A percentile compares a stretch with the other conserved stretches of the same genome.
phyloP scores from a whole-genome alignment of 2,797 vertebrate species.

The Megalops cyprinoides region DNA sequence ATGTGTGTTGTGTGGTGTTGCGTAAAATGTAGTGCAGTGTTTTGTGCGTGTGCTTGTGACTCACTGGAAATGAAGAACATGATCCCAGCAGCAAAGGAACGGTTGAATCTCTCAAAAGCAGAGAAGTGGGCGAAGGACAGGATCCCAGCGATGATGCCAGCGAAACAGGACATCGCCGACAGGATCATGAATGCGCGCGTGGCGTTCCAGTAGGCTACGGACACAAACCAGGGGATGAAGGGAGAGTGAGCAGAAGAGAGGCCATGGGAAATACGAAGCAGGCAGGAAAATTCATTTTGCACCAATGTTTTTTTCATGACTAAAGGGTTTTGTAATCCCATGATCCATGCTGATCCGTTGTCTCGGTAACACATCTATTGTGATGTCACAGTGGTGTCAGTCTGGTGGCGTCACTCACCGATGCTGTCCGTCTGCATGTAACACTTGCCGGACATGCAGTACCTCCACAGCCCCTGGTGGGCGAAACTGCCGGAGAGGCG shows the following conservation, averaged over 20 bases:
- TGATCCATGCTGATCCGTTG: background rate
- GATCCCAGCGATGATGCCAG: constrained; percentile 74
- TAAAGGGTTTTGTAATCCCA: background rate
- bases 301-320: background rate
- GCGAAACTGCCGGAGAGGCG: constrained; percentile 82
- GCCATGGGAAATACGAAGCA: background rate
- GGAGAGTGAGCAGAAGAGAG: background rate
- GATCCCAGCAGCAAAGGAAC: constrained; percentile 75
- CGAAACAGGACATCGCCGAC: constrained; percentile 73
- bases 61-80: constrained; percentile 79
- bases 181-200: constrained; percentile 82
- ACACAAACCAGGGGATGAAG: background rate
- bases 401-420: constrained; percentile 68
- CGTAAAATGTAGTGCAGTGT: no score
- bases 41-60: constrained; percentile 42
- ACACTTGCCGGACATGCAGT: constrained; percentile 85
- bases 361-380: background rate
- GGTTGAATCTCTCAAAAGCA: constrained; percentile 69
- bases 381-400: background rate
- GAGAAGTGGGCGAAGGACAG: constrained; percentile 78
- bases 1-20: no score
- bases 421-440: constrained; percentile 87
- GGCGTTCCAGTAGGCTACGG: constrained; percentile 77
- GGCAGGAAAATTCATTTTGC: background rate
- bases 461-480: constrained; percentile 89